phyloP scores from a whole-genome alignment of 1,140 invertebrate genomes.

The Drosophila burlai region DNA sequence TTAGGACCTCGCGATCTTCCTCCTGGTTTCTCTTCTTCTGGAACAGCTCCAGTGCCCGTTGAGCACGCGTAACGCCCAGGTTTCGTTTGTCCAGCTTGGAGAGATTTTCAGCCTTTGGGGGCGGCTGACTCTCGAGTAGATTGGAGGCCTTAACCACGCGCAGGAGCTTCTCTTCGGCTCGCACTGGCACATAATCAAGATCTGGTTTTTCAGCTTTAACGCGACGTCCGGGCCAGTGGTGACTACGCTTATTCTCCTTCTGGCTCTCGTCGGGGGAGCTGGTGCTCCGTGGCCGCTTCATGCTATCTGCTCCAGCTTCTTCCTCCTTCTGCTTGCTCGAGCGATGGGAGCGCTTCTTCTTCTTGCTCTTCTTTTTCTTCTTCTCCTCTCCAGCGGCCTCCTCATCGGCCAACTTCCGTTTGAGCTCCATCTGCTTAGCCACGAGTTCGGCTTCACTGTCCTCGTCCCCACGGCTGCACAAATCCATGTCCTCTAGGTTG shows the following conservation, averaged over 20 bases:
- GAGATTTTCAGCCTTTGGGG: neutral
- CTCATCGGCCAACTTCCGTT: neutral
- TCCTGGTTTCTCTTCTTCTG: constrained; percentile 11
- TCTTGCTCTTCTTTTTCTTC: constrained; percentile 37
- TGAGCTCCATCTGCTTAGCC: neutral
- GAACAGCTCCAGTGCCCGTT: constrained; percentile 17
- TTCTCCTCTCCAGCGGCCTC: neutral
- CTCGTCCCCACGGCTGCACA: constrained; percentile 9
- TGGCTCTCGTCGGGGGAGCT: neutral
- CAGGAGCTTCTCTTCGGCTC: constrained; percentile 1
- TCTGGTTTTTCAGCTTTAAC: constrained; percentile 1
- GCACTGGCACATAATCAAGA: constrained; percentile 6
- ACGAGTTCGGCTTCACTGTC: neutral
- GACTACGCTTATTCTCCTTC: constrained; percentile 7
- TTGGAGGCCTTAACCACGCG: constrained; percentile 20
- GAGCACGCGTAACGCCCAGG: constrained; percentile 27
- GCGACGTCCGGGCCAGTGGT: neutral
- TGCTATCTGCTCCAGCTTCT: neutral
- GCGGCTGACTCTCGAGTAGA: neutral
- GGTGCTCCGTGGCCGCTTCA: constrained; percentile 16
- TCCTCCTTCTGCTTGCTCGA: constrained; percentile 46
- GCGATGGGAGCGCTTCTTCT: constrained; percentile 31
- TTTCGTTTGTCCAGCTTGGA: constrained; percentile 29
- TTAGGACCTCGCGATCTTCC: constrained; percentile 23
- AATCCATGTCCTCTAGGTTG: constrained; percentile 20